A percentile compares a stretch with the other conserved stretches of the same genome.
These are phyloP conservation scores for Neosalanx taihuensis DNA, from an alignment of 2,797 vertebrate genomes.

Conservation along the genomic window DNA sequence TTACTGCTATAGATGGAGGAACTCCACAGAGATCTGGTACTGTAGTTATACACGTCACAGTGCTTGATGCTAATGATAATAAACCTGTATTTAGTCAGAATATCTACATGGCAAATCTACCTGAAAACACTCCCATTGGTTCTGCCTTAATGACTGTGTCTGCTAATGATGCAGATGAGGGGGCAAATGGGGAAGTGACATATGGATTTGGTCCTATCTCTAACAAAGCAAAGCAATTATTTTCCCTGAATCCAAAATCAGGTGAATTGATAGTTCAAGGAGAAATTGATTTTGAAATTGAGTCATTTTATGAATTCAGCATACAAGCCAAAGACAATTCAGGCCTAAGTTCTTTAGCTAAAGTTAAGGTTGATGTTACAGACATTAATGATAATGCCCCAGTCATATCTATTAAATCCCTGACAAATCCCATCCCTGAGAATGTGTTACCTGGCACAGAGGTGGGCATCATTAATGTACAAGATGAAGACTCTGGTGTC, in stretches of 20 bases:
- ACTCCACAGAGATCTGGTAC: conserved; percentile 64
- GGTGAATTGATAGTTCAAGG: conserved; percentile 55
- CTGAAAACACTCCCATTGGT: conserved; percentile 49
- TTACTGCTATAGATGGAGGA: neutral
- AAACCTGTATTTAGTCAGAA: conserved; percentile 17
- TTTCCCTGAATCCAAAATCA: conserved; percentile 42
- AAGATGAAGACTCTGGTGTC: conserved; percentile 65
- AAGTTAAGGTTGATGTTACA: conserved; percentile 53
- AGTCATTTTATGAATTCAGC: conserved; percentile 48
- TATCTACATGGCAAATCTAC: conserved; percentile 28
- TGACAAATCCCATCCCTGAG: conserved; percentile 50
- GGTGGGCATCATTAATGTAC: conserved; percentile 60
- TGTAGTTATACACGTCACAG: conserved; percentile 54
- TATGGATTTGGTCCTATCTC: conserved; percentile 58
- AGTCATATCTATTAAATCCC: conserved; percentile 48
- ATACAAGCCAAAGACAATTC: conserved; percentile 64
- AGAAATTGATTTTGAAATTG: conserved; percentile 70
- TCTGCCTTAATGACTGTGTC: conserved; percentile 49
- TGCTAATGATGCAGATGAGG: conserved; percentile 62
- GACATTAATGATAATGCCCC: conserved; percentile 67
- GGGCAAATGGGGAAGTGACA: conserved; percentile 54
- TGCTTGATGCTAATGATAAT: conserved; percentile 59
- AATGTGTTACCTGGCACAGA: conserved; percentile 51
- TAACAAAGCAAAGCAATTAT: conserved; percentile 41
- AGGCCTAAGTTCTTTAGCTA: conserved; percentile 49